A percentile compares a stretch with the other conserved stretches of the same genome.
phyloP scores from a whole-genome alignment of 1,140 invertebrate genomes.

The Doryteuthis pealeii region DNA sequence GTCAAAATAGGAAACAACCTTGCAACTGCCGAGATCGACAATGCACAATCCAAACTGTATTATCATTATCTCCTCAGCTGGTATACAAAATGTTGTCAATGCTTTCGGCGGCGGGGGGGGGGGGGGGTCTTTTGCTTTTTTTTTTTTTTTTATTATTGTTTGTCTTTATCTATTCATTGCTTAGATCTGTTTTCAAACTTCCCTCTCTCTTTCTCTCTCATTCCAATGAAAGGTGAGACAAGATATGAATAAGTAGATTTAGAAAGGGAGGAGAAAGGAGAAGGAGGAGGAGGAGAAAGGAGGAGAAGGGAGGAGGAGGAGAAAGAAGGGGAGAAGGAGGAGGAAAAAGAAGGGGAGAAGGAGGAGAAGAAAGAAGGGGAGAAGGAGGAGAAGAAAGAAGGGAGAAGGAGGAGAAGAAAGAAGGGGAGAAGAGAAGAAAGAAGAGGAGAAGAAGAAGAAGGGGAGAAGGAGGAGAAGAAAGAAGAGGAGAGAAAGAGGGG shows the following conservation, averaged over 20 bases:
- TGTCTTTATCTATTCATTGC: too few species aligned
- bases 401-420: neutral
- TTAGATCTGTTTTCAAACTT: too few species aligned
- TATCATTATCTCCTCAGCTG: too few species aligned
- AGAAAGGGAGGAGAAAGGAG: neutral
- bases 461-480: constrained; percentile 10
- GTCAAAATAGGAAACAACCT: too few species aligned
- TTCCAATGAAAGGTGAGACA: neutral
- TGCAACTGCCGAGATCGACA: too few species aligned
- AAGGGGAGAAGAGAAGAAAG: neutral
- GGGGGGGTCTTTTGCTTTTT: too few species aligned
- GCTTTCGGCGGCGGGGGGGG: too few species aligned
- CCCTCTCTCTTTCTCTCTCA: neutral
- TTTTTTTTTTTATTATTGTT: too few species aligned
- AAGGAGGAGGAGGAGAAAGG: neutral
- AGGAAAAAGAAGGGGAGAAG: neutral
- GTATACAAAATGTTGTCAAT: too few species aligned
- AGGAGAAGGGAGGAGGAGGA: neutral
- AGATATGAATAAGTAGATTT: neutral
- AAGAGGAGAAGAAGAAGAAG: constrained; percentile 1
- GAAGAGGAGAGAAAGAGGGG: neutral
- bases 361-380: neutral
- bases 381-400: neutral
- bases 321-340: neutral
- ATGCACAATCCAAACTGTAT: too few species aligned